These are phyloP conservation scores for Zaprionus nigranus DNA, from an alignment of 1,140 invertebrate genomes.

Conservation along the genomic window DNA sequence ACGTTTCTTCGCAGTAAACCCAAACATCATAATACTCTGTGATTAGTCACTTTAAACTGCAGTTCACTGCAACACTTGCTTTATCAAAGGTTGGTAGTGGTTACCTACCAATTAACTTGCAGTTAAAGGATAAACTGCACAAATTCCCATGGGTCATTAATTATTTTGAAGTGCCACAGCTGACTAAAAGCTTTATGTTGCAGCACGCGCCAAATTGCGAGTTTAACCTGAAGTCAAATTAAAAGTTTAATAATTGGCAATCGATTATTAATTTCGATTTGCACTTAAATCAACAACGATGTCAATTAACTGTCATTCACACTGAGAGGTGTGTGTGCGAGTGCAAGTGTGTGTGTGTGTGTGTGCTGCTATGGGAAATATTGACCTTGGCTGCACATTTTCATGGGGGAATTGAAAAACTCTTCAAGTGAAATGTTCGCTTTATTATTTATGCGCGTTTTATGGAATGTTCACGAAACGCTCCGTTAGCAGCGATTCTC, in stretches of 20 bases:
- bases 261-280: conserved; percentile 2
- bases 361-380: conserved; percentile 46
- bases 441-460: conserved; percentile 68
- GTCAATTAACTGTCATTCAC: not conserved
- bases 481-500: conserved; percentile 4
- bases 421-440: conserved; percentile 37
- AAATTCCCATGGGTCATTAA: not conserved
- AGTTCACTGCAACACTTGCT: not conserved
- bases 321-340: not conserved
- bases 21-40: too few species aligned
- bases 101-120: not conserved
- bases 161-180: too few species aligned
- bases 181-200: not conserved
- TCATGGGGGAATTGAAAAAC: conserved; percentile 25
- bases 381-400: conserved; percentile 74
- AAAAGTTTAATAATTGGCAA: not conserved
- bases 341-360: not conserved
- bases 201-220: not conserved
- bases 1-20: not conserved
- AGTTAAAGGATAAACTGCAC: not conserved
- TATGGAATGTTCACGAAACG: conserved; percentile 22
- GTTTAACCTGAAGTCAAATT: not conserved
- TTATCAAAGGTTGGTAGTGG: not conserved
- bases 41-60: not conserved
- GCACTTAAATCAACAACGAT: not conserved